Base-by-base conservation (phyloP, 2,797 vertebrate species). In the Hippocampus kuda region DNA sequence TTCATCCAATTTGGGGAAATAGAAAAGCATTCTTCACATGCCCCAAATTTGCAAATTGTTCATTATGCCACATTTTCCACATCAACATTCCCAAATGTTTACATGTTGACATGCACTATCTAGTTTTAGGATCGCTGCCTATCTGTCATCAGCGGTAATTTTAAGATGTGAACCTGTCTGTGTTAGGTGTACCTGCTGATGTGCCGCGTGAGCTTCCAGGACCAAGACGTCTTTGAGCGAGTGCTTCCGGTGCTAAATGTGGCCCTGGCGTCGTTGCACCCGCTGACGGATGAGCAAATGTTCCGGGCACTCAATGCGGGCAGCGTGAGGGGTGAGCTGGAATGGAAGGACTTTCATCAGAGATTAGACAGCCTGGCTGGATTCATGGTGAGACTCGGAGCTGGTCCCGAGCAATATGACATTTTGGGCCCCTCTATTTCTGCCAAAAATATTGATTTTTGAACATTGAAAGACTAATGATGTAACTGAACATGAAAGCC, bases 221-320 rank as follows among this genome's bases (percentile, higher is more conserved):
- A 94, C 74, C 93, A 92, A 54, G 93, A 93, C 0, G 89, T 92
- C 74, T 98, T 99, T 59, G 95, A 98, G 78, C 91, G 91, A 67
- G 92, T 92, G 0, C 91, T 94, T 74, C 95, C 95, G 0, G 89
- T 98, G 72, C 75, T 99, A 69, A 99, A 98, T 2, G 94, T 99
- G 88, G 92, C 93, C 0, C 88, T 99, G 46, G 94, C 97, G 0
- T 98, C 97, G 42, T 91, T 99, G 68, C 97, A 99, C 82, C 97
- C 97, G 60, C 91, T 99, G 90, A 95, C 95, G 1, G 97, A 99
- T 4, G 96, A 99, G 66, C 97, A 98, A 92, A 95, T 98, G 82
- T 98, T 97, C 87, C 92, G 94, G 62, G 94, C 97, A 7, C 91
- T 98, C 79, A 98, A 96, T 53, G 94, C 97, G 0, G 94, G 97